Evolutionary conservation across 2,113 vertebrate species (phyloP).

Genomic region (Hypocryptadius cinnamomeus): DNA sequence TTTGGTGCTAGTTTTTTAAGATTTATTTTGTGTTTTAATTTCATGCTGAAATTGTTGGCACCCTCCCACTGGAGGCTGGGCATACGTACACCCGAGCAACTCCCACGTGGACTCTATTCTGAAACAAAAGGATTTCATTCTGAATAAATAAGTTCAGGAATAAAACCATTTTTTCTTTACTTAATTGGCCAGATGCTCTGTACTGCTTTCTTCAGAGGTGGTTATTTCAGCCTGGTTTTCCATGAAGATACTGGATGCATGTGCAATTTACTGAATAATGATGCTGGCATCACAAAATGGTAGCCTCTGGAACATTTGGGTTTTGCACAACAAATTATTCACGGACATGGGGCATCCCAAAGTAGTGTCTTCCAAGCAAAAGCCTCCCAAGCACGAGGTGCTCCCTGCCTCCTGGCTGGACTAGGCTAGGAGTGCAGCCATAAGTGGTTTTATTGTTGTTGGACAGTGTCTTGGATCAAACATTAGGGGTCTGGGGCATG

Average conservation of each 20-base stretch:
- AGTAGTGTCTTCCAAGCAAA: background rate
- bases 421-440: background rate
- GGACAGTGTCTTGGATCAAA: background rate
- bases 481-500: background rate
- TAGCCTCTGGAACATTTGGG: background rate
- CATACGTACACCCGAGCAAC: fast-evolving
- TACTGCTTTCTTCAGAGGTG: background rate
- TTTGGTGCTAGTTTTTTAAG: background rate
- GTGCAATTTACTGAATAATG: background rate
- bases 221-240: background rate
- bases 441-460: background rate
- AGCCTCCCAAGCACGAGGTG: background rate
- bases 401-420: background rate
- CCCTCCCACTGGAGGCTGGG: background rate
- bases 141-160: background rate
- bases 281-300: background rate
- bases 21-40: background rate
- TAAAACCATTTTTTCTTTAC: background rate
- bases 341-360: background rate
- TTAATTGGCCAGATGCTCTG: background rate
- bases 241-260: fast-evolving
- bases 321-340: background rate
- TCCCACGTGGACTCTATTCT: background rate
- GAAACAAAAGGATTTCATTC: background rate
- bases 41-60: background rate